These are phyloP conservation scores for Selenia dentaria DNA, from an alignment of 2,888 invertebrate genomes.

Conservation along the genomic window DNA sequence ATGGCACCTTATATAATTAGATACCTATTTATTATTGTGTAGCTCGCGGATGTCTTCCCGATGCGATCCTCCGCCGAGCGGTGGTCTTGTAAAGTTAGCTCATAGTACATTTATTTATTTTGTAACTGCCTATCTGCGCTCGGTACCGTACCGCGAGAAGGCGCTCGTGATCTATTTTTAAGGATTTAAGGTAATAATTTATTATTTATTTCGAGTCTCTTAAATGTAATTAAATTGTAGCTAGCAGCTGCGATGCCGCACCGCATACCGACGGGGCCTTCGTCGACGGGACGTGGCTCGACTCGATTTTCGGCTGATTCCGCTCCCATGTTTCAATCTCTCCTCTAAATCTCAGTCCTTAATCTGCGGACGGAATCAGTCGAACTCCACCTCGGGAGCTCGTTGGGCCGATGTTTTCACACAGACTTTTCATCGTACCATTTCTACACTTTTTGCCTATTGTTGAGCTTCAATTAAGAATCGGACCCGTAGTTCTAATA, in stretches of 20 bases:
- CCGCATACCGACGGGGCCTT: constrained; percentile 78
- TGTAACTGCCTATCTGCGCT: constrained; percentile 82
- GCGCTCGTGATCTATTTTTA: constrained; percentile 85
- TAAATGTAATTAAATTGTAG: constrained; percentile 77
- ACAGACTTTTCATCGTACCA: constrained; percentile 24
- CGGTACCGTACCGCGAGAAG: constrained; percentile 83
- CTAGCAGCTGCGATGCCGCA: constrained; percentile 77
- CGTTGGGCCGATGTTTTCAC: constrained; percentile 41
- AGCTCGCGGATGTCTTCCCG: constrained; percentile 83
- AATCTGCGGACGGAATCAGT: constrained; percentile 51
- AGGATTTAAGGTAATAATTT: constrained; percentile 84
- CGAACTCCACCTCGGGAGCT: constrained; percentile 57
- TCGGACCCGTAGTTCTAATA: constrained; percentile 39
- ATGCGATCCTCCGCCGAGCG: constrained; percentile 83
- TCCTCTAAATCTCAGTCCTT: constrained; percentile 33
- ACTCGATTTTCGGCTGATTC: constrained; percentile 55
- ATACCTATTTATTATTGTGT: constrained; percentile 74
- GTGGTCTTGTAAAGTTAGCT: constrained; percentile 84
- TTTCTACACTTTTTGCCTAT: constrained; percentile 18
- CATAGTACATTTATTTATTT: constrained; percentile 82
- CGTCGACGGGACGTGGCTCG: constrained; percentile 77
- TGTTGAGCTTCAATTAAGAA: constrained; percentile 34
- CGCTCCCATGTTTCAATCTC: constrained; percentile 39
- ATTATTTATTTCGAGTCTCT: constrained; percentile 85
- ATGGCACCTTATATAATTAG: constrained; percentile 82